phyloP scores from a whole-genome alignment of 2,113 vertebrate genomes.

The Varanus salvator region DNA sequence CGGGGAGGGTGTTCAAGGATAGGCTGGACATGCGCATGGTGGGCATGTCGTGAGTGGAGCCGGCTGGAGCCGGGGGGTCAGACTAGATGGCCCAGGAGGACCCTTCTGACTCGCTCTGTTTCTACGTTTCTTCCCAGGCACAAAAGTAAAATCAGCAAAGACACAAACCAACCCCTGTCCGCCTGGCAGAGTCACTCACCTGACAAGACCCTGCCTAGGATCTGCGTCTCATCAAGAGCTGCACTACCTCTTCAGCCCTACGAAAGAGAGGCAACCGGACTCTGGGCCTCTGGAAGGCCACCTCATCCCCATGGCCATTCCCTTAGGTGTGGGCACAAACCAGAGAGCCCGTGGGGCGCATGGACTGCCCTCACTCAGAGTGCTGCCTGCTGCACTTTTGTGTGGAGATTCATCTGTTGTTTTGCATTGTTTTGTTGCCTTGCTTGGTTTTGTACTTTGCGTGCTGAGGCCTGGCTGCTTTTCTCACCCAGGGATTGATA shows the following conservation, averaged over 20 bases:
- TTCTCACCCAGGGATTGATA: not conserved
- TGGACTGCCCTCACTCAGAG: accelerated
- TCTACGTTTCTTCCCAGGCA: constrained; percentile 77
- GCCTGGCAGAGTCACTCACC: constrained; percentile 38
- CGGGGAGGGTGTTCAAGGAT: too few relatives aligned
- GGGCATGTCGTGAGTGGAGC: too few relatives aligned
- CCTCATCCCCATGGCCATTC: constrained; percentile 87
- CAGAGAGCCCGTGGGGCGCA: not conserved
- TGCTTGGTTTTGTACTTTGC: too few relatives aligned
- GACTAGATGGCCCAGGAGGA: too few relatives aligned
- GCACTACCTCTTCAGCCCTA: constrained; percentile 78
- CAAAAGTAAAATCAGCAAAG: constrained; percentile 87
- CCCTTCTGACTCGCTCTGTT: too few relatives aligned
- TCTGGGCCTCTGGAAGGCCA: constrained; percentile 75
- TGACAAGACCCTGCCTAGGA: constrained; percentile 37
- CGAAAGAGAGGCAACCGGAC: constrained; percentile 52
- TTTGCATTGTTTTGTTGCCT: accelerated
- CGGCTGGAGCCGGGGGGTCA: too few relatives aligned
- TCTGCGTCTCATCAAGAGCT: constrained; percentile 51
- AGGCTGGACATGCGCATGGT: too few relatives aligned
- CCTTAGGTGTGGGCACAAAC: constrained; percentile 82
- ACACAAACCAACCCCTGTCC: constrained; percentile 83
- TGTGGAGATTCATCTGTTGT: not conserved
- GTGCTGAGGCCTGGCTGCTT: not conserved
- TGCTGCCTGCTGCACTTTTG: accelerated